A percentile compares a stretch with the other conserved stretches of the same genome.
phyloP scores from a whole-genome alignment of 2,888 invertebrate species.

The Drosophila lutescens region DNA sequence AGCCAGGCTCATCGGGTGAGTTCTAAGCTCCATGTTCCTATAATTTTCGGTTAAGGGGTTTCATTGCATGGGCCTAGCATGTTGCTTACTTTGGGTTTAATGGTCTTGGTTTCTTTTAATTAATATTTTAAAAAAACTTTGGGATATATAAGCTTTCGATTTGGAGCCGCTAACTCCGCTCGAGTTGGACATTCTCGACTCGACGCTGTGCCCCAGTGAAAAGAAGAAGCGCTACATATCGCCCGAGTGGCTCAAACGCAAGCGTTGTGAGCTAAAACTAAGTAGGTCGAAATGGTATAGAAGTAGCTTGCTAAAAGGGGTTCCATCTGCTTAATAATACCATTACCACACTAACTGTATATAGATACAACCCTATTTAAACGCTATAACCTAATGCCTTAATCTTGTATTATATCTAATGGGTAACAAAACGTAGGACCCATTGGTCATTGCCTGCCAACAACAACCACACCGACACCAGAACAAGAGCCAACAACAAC shows the following conservation, averaged over 20 bases:
- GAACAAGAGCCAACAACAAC: constrained; percentile 43
- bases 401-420: constrained; percentile 33
- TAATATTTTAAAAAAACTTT: constrained; percentile 3
- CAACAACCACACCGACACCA: constrained; percentile 76
- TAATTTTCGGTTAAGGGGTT: not conserved
- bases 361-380: constrained; percentile 9
- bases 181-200: constrained; percentile 40
- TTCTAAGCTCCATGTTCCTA: constrained; percentile 14
- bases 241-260: constrained; percentile 83
- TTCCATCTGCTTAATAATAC: not conserved
- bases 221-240: constrained; percentile 83
- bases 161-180: constrained; percentile 59
- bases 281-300: constrained; percentile 65
- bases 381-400: constrained; percentile 43
- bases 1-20: constrained; percentile 84
- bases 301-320: no score
- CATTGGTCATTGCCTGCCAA: constrained; percentile 84
- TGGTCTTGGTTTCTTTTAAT: constrained; percentile 23
- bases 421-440: constrained; percentile 73
- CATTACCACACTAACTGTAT: constrained; percentile 11
- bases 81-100: constrained; percentile 9
- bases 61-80: constrained; percentile 50
- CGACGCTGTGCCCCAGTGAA: constrained; percentile 59
- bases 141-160: constrained; percentile 58
- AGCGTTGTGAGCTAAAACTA: constrained; percentile 82